Evolutionary conservation across 2,888 invertebrate genomes (phyloP).

Genomic region (Spodoptera picta): DNA sequence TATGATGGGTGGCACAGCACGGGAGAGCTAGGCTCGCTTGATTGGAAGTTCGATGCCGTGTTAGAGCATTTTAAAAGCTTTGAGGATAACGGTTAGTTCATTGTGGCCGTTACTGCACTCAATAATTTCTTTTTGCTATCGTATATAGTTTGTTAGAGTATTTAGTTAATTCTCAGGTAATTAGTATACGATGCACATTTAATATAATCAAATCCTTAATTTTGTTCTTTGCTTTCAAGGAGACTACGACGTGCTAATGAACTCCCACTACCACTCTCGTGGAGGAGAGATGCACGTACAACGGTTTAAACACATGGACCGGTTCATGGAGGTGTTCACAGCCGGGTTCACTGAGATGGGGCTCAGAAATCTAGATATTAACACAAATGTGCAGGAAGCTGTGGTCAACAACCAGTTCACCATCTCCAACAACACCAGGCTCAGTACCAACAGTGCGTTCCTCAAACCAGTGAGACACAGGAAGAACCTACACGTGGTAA

Average conservation of each 20-base stretch:
- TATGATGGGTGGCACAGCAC: slow-evolving; percentile 81
- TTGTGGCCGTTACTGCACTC: too few species aligned
- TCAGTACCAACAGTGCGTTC: slow-evolving; percentile 82
- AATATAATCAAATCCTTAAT: not conserved
- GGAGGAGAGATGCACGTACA: slow-evolving; percentile 84
- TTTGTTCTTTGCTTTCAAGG: slow-evolving; percentile 66
- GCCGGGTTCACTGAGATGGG: slow-evolving; percentile 83
- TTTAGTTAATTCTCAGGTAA: not conserved
- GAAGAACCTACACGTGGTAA: slow-evolving; percentile 79
- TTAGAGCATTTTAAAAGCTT: slow-evolving; percentile 81
- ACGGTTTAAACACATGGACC: slow-evolving; percentile 80
- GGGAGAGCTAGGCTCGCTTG: slow-evolving; percentile 75
- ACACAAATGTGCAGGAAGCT: slow-evolving; percentile 81
- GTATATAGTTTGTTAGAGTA: not conserved
- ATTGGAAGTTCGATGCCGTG: slow-evolving; percentile 83
- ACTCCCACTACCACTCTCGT: slow-evolving; percentile 82
- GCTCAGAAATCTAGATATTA: slow-evolving; percentile 78
- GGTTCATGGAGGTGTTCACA: slow-evolving; percentile 78
- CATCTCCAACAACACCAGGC: slow-evolving; percentile 79
- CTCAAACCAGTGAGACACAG: slow-evolving; percentile 79
- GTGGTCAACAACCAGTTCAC: slow-evolving; percentile 82
- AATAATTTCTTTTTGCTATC: too few species aligned
- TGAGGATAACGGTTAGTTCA: slow-evolving; percentile 81
- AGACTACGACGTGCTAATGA: slow-evolving; percentile 83
- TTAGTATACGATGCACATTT: too few species aligned